These are phyloP conservation scores for Trichopoda pennipes DNA, from an alignment of 2,888 invertebrate genomes.

Conservation along the genomic window DNA sequence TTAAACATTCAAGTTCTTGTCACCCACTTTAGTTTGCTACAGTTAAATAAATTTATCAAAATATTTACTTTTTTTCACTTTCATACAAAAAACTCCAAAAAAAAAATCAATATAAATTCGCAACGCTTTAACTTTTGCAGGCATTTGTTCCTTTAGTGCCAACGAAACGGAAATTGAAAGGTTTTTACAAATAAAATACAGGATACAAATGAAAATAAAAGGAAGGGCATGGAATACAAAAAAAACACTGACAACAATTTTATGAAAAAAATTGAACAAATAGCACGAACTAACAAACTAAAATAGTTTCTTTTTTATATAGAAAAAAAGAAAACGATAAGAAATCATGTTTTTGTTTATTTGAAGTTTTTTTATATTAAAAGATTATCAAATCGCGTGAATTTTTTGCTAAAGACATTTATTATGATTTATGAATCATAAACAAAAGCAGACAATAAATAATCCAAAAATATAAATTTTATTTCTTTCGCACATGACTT, in stretches of 20 bases:
- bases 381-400: slow-evolving; percentile 12
- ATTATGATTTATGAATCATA: slow-evolving; percentile 29
- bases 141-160: slow-evolving; percentile 9
- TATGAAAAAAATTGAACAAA: too few species aligned
- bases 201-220: slow-evolving; percentile 10
- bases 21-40: too few species aligned
- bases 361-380: background rate
- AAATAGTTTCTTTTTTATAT: background rate
- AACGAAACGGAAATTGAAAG: slow-evolving; percentile 30
- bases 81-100: too few species aligned
- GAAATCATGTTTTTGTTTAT: slow-evolving; percentile 10
- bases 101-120: too few species aligned
- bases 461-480: background rate
- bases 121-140: too few species aligned
- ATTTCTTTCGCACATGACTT: background rate
- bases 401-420: slow-evolving; percentile 22
- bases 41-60: too few species aligned
- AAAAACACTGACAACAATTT: too few species aligned
- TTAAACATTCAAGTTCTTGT: too few species aligned
- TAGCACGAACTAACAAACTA: too few species aligned
- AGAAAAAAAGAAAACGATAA: background rate
- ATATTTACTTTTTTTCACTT: too few species aligned
- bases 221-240: background rate
- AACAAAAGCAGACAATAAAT: background rate
- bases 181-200: slow-evolving; percentile 18